Evolutionary conservation across 2,888 invertebrate species (phyloP).

Genomic region (Hypena proboscidalis): DNA sequence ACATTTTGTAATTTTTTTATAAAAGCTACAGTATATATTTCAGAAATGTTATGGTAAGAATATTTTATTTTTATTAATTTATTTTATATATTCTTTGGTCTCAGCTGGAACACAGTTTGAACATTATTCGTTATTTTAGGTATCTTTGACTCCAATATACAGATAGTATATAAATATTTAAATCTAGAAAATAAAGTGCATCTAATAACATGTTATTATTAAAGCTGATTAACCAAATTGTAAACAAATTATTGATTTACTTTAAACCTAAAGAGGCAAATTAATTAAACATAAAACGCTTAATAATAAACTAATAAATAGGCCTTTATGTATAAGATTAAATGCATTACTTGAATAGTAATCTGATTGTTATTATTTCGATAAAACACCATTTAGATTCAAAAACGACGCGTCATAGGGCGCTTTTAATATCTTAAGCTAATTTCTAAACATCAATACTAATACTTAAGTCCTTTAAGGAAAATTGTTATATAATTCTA

Average conservation of each 20-base stretch:
- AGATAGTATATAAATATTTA: constrained; percentile 2
- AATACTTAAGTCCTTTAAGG: constrained; percentile 55
- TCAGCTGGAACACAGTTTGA: constrained; percentile 45
- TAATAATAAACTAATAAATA: constrained; percentile 20
- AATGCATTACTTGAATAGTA: constrained; percentile 44
- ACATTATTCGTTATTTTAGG: constrained; percentile 18
- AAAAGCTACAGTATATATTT: constrained; percentile 51
- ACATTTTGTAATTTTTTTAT: constrained; percentile 15
- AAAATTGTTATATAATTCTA: constrained; percentile 46
- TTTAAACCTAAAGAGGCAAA: constrained; percentile 21
- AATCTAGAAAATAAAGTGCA: constrained; percentile 11
- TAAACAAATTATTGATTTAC: constrained; percentile 8
- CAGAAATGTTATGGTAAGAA: constrained; percentile 23
- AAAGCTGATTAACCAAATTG: constrained; percentile 47
- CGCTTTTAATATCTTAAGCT: constrained; percentile 47
- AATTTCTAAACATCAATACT: constrained; percentile 34
- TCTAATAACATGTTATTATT: constrained; percentile 20
- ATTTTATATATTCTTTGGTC: constrained; percentile 44
- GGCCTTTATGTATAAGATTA: constrained; percentile 31
- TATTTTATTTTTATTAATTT: constrained; percentile 12
- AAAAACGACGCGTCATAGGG: constrained; percentile 59
- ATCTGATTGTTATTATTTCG: constrained; percentile 32
- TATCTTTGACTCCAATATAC: constrained; percentile 23
- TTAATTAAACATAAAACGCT: constrained; percentile 18
- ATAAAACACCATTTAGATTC: constrained; percentile 65